A percentile compares a stretch with the other conserved stretches of the same genome.
Conservation (phyloP, 1,140 invertebrate genomes). For the Mya arenaria region DNA sequence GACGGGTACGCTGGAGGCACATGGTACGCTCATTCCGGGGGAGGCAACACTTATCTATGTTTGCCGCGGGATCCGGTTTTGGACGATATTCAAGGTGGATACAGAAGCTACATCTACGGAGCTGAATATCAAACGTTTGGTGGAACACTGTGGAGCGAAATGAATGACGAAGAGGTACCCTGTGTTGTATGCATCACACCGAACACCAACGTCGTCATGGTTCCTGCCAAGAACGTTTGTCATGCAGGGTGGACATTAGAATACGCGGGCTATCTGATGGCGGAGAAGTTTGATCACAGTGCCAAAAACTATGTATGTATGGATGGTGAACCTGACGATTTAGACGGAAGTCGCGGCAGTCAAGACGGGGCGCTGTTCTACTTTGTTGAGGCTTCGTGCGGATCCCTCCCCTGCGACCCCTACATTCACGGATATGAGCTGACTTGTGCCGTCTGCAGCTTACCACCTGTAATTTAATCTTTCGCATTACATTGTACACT, state of each 20-base stretch:
- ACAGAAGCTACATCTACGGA: neutral
- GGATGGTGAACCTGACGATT: neutral
- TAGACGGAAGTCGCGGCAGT: neutral
- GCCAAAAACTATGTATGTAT: neutral
- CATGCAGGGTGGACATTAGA: neutral
- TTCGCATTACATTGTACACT: no score
- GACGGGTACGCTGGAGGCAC: neutral
- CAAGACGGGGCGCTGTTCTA: neutral
- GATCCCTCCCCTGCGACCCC: neutral
- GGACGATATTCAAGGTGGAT: neutral
- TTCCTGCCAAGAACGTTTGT: neutral
- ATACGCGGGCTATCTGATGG: neutral
- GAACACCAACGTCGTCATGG: neutral
- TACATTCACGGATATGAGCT: neutral
- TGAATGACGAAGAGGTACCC: no score
- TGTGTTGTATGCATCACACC: no score
- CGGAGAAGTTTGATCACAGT: neutral
- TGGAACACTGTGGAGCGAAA: no score
- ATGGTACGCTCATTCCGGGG: neutral
- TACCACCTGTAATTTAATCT: no score
- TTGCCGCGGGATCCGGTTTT: neutral
- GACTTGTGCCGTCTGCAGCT: constrained; percentile 1
- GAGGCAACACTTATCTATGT: neutral
- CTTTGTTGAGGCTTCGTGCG: neutral
- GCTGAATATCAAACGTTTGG: neutral